These are phyloP conservation scores for Dreissena rostriformis DNA, from an alignment of 1,140 invertebrate genomes.

Conservation along the genomic window DNA sequence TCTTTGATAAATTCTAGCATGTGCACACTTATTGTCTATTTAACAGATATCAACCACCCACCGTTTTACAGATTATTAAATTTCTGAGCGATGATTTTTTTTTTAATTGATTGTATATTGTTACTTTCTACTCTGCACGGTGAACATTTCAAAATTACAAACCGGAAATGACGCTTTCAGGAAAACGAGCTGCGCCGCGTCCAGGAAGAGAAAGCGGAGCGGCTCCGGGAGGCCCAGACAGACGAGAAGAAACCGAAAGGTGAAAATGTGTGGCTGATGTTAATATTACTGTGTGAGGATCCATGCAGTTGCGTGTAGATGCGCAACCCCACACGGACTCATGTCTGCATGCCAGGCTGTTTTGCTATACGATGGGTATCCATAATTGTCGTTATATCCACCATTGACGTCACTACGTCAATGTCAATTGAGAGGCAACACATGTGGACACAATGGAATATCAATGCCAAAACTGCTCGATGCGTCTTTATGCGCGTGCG, in stretches of 20 bases:
- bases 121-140: not conserved
- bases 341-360: no score
- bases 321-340: no score
- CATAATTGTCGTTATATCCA: no score
- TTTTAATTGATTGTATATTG: not conserved
- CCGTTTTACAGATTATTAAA: not conserved
- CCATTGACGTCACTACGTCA: no score
- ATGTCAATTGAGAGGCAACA: no score
- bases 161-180: constrained; percentile 56
- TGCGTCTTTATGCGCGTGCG: no score
- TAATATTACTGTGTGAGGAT: not conserved
- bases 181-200: constrained; percentile 78
- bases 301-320: no score
- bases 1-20: not conserved
- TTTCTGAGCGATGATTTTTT: not conserved
- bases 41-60: not conserved
- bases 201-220: constrained; percentile 77
- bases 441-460: no score
- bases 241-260: constrained; percentile 64
- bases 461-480: no score
- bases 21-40: not conserved
- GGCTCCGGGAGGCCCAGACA: constrained; percentile 72
- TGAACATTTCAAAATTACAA: not conserved
- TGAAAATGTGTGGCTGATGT: not conserved
- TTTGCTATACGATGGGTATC: no score